phyloP scores from a whole-genome alignment of 1,140 invertebrate genomes.

The Lutraria rhynchaena region DNA sequence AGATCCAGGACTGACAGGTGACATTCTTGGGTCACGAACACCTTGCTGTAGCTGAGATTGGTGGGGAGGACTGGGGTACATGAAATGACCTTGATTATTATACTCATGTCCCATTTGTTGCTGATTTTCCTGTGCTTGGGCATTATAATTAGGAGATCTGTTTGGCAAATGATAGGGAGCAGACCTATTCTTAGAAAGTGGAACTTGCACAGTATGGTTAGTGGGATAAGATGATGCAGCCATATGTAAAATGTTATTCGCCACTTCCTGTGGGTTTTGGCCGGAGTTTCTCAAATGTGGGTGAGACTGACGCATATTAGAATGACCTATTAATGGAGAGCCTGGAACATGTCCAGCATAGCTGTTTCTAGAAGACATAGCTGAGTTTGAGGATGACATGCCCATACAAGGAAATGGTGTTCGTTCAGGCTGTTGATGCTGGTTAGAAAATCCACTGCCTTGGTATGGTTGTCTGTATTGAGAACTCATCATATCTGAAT shows the following conservation, averaged over 20 bases:
- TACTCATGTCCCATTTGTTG: constrained; percentile 13
- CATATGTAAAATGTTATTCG: constrained; percentile 80
- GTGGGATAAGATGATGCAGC: constrained; percentile 73
- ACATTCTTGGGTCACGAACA: constrained; percentile 56
- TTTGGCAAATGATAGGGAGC: constrained; percentile 77
- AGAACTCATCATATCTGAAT: constrained; percentile 25
- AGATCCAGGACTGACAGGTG: constrained; percentile 73
- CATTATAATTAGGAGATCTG: constrained; percentile 67
- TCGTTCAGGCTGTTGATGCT: neutral
- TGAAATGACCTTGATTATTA: constrained; percentile 61
- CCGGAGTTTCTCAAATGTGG: constrained; percentile 53
- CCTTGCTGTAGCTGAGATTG: constrained; percentile 63
- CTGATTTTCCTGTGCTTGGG: constrained; percentile 45
- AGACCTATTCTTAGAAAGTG: constrained; percentile 72
- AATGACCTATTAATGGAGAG: constrained; percentile 12
- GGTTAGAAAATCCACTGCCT: neutral
- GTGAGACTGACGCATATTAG: constrained; percentile 46
- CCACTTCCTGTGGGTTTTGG: constrained; percentile 80
- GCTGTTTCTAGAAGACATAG: neutral
- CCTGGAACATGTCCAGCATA: constrained; percentile 27
- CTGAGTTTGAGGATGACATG: constrained; percentile 9
- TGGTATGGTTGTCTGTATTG: constrained; percentile 22
- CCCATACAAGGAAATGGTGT: constrained; percentile 20
- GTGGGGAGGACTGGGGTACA: constrained; percentile 70
- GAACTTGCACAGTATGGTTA: constrained; percentile 77